phyloP scores from a whole-genome alignment of 2,888 invertebrate genomes.

The Baccha elongata region DNA sequence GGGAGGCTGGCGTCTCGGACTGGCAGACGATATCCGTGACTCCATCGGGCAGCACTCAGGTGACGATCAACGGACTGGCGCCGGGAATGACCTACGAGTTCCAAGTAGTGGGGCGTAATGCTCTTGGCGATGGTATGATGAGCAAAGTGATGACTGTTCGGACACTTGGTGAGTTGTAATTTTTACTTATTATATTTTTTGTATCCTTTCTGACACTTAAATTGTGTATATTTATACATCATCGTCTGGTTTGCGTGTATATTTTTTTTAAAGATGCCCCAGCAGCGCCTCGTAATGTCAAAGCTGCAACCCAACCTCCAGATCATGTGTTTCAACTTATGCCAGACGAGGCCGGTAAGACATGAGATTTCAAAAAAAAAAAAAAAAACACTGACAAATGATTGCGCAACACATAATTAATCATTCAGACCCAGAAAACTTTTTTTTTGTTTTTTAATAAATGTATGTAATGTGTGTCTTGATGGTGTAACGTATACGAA shows the following conservation, averaged over 20 bases:
- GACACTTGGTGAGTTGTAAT: slow-evolving; percentile 89
- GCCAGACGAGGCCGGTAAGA: slow-evolving; percentile 89
- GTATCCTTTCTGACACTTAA: slow-evolving; percentile 2
- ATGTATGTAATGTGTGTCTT: slow-evolving; percentile 1
- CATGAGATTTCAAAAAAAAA: slow-evolving; percentile 20
- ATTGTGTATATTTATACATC: slow-evolving; percentile 8
- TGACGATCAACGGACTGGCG: slow-evolving; percentile 94
- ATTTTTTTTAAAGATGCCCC: slow-evolving; percentile 79
- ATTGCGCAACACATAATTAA: slow-evolving; percentile 55
- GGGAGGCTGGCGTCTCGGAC: slow-evolving; percentile 92
- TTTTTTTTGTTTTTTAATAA: slow-evolving; percentile 31
- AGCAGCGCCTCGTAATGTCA: slow-evolving; percentile 82
- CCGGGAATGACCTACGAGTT: slow-evolving; percentile 97
- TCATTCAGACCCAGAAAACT: slow-evolving; percentile 43
- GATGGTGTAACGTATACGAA: slow-evolving; percentile 8
- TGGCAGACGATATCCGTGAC: slow-evolving; percentile 97
- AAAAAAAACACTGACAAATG: slow-evolving; percentile 47
- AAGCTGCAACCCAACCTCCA: slow-evolving; percentile 86
- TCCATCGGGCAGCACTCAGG: slow-evolving; percentile 93
- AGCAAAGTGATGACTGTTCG: slow-evolving; percentile 95
- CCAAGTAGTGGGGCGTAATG: slow-evolving; percentile 97
- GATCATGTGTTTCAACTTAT: slow-evolving; percentile 86
- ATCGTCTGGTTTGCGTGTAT: slow-evolving; percentile 39
- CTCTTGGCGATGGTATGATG: slow-evolving; percentile 97
- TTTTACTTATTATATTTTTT: slow-evolving; percentile 52